These are phyloP conservation scores for Aspidiotus destructor DNA, from an alignment of 2,888 invertebrate genomes.

Conservation along the genomic window DNA sequence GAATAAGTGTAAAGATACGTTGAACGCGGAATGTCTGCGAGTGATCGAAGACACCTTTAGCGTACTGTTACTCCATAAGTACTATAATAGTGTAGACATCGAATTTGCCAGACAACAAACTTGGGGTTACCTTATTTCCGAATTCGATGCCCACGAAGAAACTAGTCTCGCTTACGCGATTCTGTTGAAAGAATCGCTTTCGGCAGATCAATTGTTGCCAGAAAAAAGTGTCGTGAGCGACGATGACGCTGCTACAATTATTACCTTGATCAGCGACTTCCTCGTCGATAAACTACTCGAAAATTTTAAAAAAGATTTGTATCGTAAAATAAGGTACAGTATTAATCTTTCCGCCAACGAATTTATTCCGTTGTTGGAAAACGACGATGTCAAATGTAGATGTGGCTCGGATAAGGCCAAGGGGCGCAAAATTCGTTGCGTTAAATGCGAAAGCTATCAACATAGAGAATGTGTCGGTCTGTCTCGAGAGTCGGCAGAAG, in stretches of 20 bases:
- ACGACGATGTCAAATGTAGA: conserved; percentile 19
- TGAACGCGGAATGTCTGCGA: background rate
- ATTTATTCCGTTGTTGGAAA: conserved; percentile 6
- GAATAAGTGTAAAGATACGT: background rate
- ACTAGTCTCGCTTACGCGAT: conserved; percentile 17
- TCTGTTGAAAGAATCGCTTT: conserved; percentile 6
- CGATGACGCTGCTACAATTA: background rate
- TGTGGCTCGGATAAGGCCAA: conserved; percentile 22
- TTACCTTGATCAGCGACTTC: conserved; percentile 1
- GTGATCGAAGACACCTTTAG: conserved; percentile 13
- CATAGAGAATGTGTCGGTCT: conserved; percentile 55
- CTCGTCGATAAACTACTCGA: conserved; percentile 10
- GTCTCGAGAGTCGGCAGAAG: conserved; percentile 40
- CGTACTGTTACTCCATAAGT: conserved; percentile 9
- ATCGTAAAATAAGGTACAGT: conserved; percentile 6
- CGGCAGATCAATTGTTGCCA: background rate
- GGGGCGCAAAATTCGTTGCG: conserved; percentile 42
- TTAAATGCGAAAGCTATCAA: conserved; percentile 51
- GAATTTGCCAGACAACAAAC: conserved; percentile 8
- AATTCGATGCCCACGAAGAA: conserved; percentile 11
- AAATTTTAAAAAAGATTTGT: conserved; percentile 23
- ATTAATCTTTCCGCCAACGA: background rate
- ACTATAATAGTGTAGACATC: background rate
- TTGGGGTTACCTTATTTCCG: conserved; percentile 20
- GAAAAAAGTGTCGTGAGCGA: background rate